phyloP scores from a whole-genome alignment of 2,113 vertebrate species.

The Mionectes macconnelli region DNA sequence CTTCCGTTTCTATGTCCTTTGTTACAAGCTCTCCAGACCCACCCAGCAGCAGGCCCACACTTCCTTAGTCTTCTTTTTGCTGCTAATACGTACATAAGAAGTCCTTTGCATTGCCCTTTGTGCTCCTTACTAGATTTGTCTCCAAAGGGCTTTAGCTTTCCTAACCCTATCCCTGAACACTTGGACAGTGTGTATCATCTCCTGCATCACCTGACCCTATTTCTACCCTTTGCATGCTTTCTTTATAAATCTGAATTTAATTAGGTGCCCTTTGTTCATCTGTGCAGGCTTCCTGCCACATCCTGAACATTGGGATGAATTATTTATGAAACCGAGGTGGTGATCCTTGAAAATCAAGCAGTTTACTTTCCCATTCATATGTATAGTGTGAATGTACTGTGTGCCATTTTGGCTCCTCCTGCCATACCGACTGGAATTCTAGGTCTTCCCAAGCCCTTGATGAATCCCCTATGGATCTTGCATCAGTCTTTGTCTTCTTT shows the following conservation, averaged over 20 bases:
- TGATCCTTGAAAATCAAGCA: not conserved
- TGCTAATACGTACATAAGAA: rapidly evolving
- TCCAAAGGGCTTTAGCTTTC: not conserved
- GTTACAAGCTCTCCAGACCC: not conserved
- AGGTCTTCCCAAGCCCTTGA: not conserved
- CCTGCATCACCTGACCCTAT: not conserved
- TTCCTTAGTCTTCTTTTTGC: not conserved
- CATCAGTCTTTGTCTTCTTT: not conserved
- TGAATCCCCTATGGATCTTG: not conserved
- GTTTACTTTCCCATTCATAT: not conserved
- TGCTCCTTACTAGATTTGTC: not conserved
- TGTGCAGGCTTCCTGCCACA: not conserved
- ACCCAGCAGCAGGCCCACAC: not conserved
- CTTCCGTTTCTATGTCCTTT: not conserved
- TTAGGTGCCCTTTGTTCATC: not conserved
- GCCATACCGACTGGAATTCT: not conserved
- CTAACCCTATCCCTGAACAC: no score
- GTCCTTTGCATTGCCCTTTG: not conserved
- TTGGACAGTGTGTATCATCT: not conserved
- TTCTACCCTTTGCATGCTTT: not conserved
- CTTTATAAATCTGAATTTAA: not conserved
- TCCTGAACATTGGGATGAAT: not conserved
- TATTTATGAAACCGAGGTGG: not conserved
- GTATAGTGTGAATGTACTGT: not conserved
- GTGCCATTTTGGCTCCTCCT: not conserved